phyloP scores from a whole-genome alignment of 2,113 vertebrate genomes.

The Cacatua alba region DNA sequence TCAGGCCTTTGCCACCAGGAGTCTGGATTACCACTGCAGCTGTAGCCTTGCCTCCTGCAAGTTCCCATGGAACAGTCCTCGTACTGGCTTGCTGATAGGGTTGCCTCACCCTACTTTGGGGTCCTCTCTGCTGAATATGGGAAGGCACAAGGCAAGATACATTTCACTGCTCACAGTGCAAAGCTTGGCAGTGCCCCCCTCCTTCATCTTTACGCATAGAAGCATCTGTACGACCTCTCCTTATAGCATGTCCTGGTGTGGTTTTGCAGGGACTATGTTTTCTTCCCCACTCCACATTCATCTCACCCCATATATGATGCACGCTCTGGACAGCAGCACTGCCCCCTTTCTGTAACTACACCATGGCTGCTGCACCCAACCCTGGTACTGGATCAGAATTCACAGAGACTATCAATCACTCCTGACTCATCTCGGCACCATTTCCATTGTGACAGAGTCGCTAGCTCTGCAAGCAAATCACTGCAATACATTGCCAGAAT shows the following conservation, averaged over 20 bases:
- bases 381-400: neutral
- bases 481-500: neutral
- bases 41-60: neutral
- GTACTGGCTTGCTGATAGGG: neutral
- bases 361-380: neutral
- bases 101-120: neutral
- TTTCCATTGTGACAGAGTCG: neutral
- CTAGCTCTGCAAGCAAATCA: neutral
- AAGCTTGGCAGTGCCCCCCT: neutral
- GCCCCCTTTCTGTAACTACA: neutral
- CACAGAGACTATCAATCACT: neutral
- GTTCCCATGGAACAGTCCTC: neutral
- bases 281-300: neutral
- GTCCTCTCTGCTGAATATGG: neutral
- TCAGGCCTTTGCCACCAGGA: neutral
- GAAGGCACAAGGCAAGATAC: fast-evolving
- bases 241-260: neutral
- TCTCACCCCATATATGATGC: neutral
- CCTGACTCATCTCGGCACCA: neutral
- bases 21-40: neutral
- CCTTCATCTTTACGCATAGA: neutral
- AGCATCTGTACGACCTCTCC: neutral
- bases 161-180: neutral
- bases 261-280: neutral
- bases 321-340: neutral